phyloP scores from a whole-genome alignment of 1,140 invertebrate species.

The Hycleus cichorii region DNA sequence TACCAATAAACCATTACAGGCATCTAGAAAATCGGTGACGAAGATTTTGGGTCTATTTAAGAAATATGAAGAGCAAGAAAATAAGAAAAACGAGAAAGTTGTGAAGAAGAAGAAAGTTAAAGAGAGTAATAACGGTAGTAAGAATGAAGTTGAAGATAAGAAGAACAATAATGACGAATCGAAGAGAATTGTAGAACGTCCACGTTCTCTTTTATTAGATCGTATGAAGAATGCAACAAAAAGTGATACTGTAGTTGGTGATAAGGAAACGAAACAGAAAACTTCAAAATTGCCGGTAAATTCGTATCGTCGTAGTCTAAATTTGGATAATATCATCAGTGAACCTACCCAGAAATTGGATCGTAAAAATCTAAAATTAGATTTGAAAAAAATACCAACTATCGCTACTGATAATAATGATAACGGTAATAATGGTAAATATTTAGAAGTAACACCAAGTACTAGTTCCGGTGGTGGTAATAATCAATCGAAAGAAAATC shows the following conservation, averaged over 20 bases:
- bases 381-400: slow-evolving; percentile 51
- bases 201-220: slow-evolving; percentile 26
- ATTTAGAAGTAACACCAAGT: slow-evolving; percentile 27
- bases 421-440: slow-evolving; percentile 8
- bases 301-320: slow-evolving; percentile 33
- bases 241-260: slow-evolving; percentile 15
- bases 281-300: slow-evolving; percentile 35
- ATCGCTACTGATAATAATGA: slow-evolving; percentile 37
- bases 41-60: slow-evolving; percentile 66
- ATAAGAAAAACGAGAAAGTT: slow-evolving; percentile 33
- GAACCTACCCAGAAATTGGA: slow-evolving; percentile 22
- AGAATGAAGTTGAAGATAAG: slow-evolving; percentile 6
- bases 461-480: slow-evolving; percentile 37
- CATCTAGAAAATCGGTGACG: slow-evolving; percentile 51
- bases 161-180: slow-evolving; percentile 6
- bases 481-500: slow-evolving; percentile 41
- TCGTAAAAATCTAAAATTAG: slow-evolving; percentile 56
- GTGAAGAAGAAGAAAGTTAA: slow-evolving; percentile 24
- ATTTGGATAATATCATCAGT: slow-evolving; percentile 27
- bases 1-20: slow-evolving; percentile 31
- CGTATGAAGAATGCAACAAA: slow-evolving; percentile 23
- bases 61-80: slow-evolving; percentile 54
- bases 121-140: not conserved
- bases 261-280: slow-evolving; percentile 24
- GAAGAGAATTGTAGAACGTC: slow-evolving; percentile 25